A percentile compares a stretch with the other conserved stretches of the same genome.
phyloP scores from a whole-genome alignment of 30 jellyfish, hydroid and myxozoan genomes.

The Chrysaora quinquecirrha region DNA sequence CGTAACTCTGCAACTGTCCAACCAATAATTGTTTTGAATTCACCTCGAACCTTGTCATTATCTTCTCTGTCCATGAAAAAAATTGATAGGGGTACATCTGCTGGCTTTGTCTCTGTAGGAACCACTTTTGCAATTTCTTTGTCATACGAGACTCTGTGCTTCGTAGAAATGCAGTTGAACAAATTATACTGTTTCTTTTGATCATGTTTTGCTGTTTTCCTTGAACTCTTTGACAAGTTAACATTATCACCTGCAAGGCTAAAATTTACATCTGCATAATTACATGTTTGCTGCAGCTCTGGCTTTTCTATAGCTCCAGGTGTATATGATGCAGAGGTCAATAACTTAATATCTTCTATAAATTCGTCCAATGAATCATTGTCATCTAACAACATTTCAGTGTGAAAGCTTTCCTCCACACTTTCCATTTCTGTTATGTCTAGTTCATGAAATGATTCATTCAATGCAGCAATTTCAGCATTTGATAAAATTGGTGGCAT shows the following conservation, averaged over 20 bases:
- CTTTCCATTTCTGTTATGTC: slow-evolving; percentile 18
- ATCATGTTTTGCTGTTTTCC: slow-evolving; percentile 42
- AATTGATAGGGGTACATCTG: slow-evolving; percentile 15
- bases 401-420: slow-evolving; percentile 10
- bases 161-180: slow-evolving; percentile 41
- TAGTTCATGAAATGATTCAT: slow-evolving; percentile 17
- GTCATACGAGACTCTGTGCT: slow-evolving; percentile 40
- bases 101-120: slow-evolving; percentile 14
- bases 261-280: slow-evolving; percentile 33
- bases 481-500: slow-evolving; percentile 8
- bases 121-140: slow-evolving; percentile 13
- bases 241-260: slow-evolving; percentile 47
- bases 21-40: slow-evolving; percentile 32
- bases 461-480: slow-evolving; percentile 10
- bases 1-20: slow-evolving; percentile 40
- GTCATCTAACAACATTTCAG: slow-evolving; percentile 4
- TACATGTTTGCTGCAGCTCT: slow-evolving; percentile 28
- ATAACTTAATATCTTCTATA: neutral
- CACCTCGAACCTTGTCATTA: slow-evolving; percentile 40
- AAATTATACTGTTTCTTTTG: slow-evolving; percentile 33
- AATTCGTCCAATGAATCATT: slow-evolving; percentile 9
- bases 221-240: slow-evolving; percentile 34
- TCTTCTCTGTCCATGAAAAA: slow-evolving; percentile 22
- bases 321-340: slow-evolving; percentile 11
- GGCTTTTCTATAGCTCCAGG: slow-evolving; percentile 22